phyloP scores from a whole-genome alignment of 2,797 vertebrate species.

The Halcyon smyrnensis region DNA sequence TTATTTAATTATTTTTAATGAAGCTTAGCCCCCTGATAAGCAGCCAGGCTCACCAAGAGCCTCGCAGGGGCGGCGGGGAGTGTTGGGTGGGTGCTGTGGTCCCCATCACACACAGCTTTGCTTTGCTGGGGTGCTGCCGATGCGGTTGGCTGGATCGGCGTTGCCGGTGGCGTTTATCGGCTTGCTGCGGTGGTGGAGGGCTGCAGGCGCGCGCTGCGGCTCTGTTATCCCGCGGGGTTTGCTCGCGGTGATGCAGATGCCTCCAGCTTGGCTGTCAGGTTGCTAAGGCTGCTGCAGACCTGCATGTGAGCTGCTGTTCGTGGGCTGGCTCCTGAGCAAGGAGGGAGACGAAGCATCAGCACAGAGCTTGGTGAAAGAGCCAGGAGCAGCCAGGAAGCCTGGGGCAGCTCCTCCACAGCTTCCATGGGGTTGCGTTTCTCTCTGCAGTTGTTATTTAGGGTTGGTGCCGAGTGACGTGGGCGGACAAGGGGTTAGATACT shows the following conservation, averaged over 20 bases:
- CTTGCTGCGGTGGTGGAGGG: not conserved
- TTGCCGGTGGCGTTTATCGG: fast-evolving
- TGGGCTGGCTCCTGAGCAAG: not conserved
- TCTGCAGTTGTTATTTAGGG: not conserved
- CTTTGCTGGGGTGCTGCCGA: fast-evolving
- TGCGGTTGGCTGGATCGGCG: fast-evolving
- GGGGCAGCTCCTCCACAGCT: not conserved
- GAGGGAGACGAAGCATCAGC: not conserved
- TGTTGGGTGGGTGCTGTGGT: fast-evolving
- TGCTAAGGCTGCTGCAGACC: not conserved
- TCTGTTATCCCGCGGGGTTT: fast-evolving
- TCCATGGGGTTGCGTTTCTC: fast-evolving
- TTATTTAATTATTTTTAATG: not conserved
- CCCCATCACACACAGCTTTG: fast-evolving
- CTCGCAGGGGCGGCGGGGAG: fast-evolving
- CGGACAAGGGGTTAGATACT: not conserved
- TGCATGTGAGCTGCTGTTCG: not conserved
- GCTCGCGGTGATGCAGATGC: fast-evolving
- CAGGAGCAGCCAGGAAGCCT: not conserved
- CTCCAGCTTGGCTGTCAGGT: fast-evolving
- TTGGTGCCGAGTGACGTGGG: fast-evolving
- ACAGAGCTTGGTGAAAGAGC: not conserved
- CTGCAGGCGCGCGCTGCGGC: not conserved
- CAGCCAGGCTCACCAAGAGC: fast-evolving
- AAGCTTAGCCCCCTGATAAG: not conserved